Base-by-base conservation (phyloP, 2,888 invertebrate species). In the Drosophila affinis region DNA sequence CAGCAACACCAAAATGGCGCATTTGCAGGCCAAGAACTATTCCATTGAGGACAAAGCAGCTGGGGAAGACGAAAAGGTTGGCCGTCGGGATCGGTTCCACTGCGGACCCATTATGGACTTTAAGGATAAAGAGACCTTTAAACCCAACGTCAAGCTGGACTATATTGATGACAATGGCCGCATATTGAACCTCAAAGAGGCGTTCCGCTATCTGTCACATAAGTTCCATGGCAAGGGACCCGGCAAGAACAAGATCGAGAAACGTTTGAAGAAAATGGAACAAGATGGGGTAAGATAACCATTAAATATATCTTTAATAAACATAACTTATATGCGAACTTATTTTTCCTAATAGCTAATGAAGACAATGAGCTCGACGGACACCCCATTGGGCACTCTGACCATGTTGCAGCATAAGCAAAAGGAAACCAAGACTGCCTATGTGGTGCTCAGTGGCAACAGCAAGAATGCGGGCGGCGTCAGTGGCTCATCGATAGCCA, bases 161-260 rank as follows among this genome's bases (percentile, higher is more conserved):
- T 99, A 99, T 92, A 97, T 98, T 77, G 99, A 99, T 93, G 98
- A 99, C 90, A 97, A 97, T 89, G 99, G 99, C 0, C 96, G 97
- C 62, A 94, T 97, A 82, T 94, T 99, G 70, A 96, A 96, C 88
- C 95, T 97, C 63, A 99, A 99, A 93, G 99, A 99, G 93, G 99
- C 99, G 54, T 99, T 99, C 93, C 94, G 97, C 78, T 97, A 98
- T 93, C 94, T 99, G 61, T 98, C 98, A 27, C 99, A 99, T 92
- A 98, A 99, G 93, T 99, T 99, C 93, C 99, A 99, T 93, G 99
- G 99, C 59, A 99, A 99, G 93, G 98, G 98, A 2, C 98, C 99
- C 21, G 99, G 99, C 61, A 99, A 99, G 93, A 99, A 98, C 93
- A 99, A 99, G 93, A 95, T 96, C 85, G 99, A 99, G 93, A 99